Evolutionary conservation across 2,113 vertebrate genomes (phyloP).

Genomic region (Euleptes europaea): DNA sequence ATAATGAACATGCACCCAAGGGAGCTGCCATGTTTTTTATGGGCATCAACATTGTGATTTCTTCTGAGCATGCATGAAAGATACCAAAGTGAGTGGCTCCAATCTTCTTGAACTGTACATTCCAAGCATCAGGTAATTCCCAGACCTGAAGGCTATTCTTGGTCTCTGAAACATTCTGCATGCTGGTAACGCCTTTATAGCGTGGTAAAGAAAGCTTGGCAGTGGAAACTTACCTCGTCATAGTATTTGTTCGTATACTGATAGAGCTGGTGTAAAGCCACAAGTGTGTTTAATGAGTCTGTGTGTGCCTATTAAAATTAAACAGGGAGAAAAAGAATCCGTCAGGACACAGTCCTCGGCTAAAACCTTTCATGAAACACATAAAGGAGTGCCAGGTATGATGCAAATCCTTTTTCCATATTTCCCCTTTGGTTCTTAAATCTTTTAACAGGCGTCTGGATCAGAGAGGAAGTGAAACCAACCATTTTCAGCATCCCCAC

Average conservation of each 20-base stretch:
- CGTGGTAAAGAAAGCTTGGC: constrained; percentile 18
- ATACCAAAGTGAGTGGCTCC: not conserved
- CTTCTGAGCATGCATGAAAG: not conserved
- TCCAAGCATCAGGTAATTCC: not conserved
- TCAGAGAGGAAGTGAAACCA: constrained; percentile 11
- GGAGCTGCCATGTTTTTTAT: not conserved
- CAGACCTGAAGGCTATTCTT: not conserved
- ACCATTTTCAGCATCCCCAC: constrained; percentile 16
- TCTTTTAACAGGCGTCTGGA: constrained; percentile 19
- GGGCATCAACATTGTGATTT: not conserved
- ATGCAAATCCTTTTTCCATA: constrained; percentile 23
- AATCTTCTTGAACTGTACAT: not conserved
- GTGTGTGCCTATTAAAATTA: constrained; percentile 86
- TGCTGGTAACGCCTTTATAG: not conserved
- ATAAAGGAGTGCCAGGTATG: not conserved
- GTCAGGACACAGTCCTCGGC: constrained; percentile 33
- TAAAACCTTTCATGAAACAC: constrained; percentile 7
- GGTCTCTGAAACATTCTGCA: not conserved
- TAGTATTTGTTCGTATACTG: constrained; percentile 99
- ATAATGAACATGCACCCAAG: not conserved
- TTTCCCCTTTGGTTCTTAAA: constrained; percentile 16
- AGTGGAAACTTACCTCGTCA: constrained; percentile 85
- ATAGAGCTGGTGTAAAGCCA: constrained; percentile 97
- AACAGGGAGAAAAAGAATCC: constrained; percentile 27
- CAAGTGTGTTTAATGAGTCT: constrained; percentile 93